These are phyloP conservation scores for Drosophila infuscata DNA, from an alignment of 2,888 invertebrate species.

Conservation along the genomic window DNA sequence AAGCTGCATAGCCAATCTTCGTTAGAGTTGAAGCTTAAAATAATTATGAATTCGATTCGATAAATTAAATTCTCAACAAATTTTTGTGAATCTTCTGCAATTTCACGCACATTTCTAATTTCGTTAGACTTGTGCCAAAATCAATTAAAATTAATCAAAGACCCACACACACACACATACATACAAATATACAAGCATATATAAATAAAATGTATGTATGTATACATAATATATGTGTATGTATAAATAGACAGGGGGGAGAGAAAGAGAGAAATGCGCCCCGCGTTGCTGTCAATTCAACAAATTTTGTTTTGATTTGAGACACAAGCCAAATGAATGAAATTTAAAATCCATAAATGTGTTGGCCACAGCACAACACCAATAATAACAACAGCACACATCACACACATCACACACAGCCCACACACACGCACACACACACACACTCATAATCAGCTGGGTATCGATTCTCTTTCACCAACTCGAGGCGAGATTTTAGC, in stretches of 20 bases:
- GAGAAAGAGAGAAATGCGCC: conserved; percentile 28
- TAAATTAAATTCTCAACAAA: conserved; percentile 29
- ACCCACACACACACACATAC: conserved; percentile 1
- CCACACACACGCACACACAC: conserved; percentile 35
- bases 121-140: conserved; percentile 69
- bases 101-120: conserved; percentile 58
- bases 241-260: background rate
- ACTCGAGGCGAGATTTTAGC: conserved; percentile 53
- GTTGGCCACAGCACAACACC: conserved; percentile 43
- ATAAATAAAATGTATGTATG: background rate
- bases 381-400: conserved; percentile 25
- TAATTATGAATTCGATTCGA: conserved; percentile 48
- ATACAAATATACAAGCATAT: background rate
- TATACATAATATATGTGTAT: background rate
- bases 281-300: conserved; percentile 66
- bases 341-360: conserved; percentile 59
- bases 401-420: conserved; percentile 43
- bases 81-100: conserved; percentile 40
- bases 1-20: conserved; percentile 1
- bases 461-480: conserved; percentile 57
- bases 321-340: conserved; percentile 72
- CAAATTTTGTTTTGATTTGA: conserved; percentile 72
- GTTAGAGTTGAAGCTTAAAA: background rate
- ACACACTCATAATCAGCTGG: conserved; percentile 27
- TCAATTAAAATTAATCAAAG: conserved; percentile 66